Percentiles rank a stretch among this genome's conserved stretches.
Conservation (phyloP, 2,113 vertebrate species). For the Petaurus breviceps region DNA sequence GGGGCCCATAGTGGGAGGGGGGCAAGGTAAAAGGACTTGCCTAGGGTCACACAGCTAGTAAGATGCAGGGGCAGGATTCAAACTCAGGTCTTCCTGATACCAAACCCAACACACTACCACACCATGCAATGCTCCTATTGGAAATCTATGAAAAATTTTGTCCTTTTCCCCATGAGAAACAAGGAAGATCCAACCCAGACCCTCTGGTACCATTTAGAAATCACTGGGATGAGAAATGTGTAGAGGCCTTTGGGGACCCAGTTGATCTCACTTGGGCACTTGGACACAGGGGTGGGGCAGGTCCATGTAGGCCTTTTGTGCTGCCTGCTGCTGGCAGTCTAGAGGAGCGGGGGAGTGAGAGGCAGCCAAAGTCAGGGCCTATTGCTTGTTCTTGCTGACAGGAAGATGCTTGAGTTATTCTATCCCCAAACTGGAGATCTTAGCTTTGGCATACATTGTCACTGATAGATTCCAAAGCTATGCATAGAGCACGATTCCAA, state of each 20-base stretch:
- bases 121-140: neutral
- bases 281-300: neutral
- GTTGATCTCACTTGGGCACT: neutral
- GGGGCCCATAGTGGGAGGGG: neutral
- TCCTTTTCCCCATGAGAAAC: neutral
- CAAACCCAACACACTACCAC: neutral
- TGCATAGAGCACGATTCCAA: neutral
- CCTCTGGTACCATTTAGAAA: neutral
- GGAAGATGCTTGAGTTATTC: neutral
- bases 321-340: neutral
- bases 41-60: neutral
- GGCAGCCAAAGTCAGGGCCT: neutral
- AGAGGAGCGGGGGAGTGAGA: neutral
- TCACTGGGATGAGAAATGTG: neutral
- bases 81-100: neutral
- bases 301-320: neutral
- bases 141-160: neutral
- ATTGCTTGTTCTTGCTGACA: neutral
- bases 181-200: neutral
- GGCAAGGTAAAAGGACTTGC: neutral
- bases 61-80: neutral
- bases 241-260: neutral
- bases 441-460: neutral
- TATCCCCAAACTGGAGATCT: neutral
- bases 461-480: neutral